Evolutionary conservation across 2,113 vertebrate species (phyloP).

Genomic region (Cygnus atratus): DNA sequence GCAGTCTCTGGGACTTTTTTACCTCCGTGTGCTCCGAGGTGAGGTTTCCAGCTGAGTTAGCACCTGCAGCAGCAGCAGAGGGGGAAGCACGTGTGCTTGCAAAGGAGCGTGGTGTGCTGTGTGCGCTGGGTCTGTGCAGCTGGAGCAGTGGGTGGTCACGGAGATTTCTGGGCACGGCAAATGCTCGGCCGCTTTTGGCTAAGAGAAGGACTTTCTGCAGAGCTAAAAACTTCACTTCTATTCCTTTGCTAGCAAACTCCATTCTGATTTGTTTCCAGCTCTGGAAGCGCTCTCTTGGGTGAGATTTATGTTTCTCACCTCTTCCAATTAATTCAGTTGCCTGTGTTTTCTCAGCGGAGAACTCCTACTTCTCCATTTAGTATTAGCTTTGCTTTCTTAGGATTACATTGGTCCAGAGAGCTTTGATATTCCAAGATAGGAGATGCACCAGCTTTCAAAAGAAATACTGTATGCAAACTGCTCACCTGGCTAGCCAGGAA

Average conservation of each 20-base stretch:
- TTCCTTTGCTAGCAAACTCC: not conserved
- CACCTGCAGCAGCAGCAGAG: not conserved
- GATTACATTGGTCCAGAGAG: slow-evolving; percentile 14
- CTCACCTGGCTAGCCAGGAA: not conserved
- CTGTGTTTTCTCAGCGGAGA: slow-evolving; percentile 36
- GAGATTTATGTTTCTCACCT: slow-evolving; percentile 33
- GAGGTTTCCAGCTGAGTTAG: not conserved
- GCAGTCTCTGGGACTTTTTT: not conserved
- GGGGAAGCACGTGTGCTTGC: not conserved
- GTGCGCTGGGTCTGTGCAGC: not conserved
- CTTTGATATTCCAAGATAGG: slow-evolving; percentile 6
- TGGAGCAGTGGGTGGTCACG: not conserved
- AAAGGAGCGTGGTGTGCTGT: not conserved
- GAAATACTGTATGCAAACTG: not conserved
- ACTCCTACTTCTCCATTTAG: slow-evolving; percentile 24
- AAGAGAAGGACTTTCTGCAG: not conserved
- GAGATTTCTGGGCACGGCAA: not conserved
- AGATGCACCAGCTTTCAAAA: not conserved
- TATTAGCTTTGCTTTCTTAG: slow-evolving; percentile 41
- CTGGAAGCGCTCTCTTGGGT: slow-evolving; percentile 16
- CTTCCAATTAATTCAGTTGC: slow-evolving; percentile 54
- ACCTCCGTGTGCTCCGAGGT: not conserved
- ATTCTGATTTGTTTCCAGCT: not conserved
- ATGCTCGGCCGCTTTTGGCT: not conserved
- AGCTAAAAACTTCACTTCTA: not conserved